Conservation (phyloP, 2,888 invertebrate species). For the Spialia ferax region DNA sequence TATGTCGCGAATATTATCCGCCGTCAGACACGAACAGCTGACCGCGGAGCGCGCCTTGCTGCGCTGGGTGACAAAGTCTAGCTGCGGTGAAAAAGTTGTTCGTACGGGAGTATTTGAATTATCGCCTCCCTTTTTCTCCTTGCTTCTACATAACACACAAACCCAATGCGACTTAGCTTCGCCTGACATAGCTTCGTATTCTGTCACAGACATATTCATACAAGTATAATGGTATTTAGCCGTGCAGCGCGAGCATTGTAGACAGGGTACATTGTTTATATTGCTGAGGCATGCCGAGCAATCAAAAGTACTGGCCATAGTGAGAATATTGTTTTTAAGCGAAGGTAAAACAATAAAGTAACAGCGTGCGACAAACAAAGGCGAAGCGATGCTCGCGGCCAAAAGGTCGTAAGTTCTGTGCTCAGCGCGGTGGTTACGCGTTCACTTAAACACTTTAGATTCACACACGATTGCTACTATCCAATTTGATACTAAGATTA, state of each 20-base stretch:
- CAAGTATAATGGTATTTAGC: background rate
- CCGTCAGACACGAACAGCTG: background rate
- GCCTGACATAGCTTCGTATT: background rate
- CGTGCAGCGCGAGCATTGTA: background rate
- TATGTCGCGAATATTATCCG: slow-evolving; percentile 10
- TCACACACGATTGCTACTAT: background rate
- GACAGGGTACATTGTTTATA: background rate
- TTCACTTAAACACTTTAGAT: background rate
- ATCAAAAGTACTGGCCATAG: background rate
- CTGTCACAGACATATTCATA: background rate
- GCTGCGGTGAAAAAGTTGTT: background rate
- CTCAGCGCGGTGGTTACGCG: background rate
- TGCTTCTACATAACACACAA: slow-evolving; percentile 5
- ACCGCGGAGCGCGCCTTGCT: background rate
- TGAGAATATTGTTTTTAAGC: background rate
- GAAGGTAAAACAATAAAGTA: background rate
- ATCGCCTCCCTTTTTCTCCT: slow-evolving; percentile 12
- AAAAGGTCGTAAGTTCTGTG: slow-evolving; percentile 7
- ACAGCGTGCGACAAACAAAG: background rate
- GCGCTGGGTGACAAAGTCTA: slow-evolving; percentile 4
- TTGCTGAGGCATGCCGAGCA: background rate
- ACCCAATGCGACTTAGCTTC: background rate
- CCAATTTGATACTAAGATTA: background rate
- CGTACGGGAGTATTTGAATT: slow-evolving; percentile 8
- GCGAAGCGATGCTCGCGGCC: background rate